Evolutionary conservation across 64 coral and sea anemone genomes (phyloP).

Genomic region (Montipora cactus): DNA sequence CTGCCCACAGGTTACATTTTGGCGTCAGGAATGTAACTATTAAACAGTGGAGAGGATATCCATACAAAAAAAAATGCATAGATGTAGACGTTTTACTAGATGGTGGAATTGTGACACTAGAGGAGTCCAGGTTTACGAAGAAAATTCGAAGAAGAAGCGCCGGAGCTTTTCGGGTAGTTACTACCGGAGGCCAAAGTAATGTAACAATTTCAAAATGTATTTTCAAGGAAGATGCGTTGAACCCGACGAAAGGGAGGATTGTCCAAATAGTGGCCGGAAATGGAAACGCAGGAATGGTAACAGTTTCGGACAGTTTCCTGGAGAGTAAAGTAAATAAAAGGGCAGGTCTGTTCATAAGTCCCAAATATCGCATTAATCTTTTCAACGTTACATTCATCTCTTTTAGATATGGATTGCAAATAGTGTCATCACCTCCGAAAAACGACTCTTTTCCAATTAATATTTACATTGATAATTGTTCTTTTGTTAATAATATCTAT

Average conservation of each 20-base stretch:
- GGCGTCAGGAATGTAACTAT: neutral
- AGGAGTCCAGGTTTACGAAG: neutral
- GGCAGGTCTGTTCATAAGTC: neutral
- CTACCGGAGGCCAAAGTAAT: neutral
- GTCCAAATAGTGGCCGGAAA: neutral
- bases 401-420: no score
- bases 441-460: neutral
- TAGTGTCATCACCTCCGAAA: no score
- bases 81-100: neutral
- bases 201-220: neutral
- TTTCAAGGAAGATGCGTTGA: neutral
- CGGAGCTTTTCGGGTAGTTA: neutral
- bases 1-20: no score
- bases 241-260: neutral
- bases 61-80: neutral
- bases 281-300: neutral
- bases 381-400: neutral
- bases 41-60: neutral
- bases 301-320: neutral
- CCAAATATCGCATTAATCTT: constrained; percentile 6
- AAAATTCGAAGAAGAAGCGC: neutral
- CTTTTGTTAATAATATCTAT: neutral
- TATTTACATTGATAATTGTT: neutral
- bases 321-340: neutral
- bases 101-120: neutral